Evolutionary conservation across 2,113 vertebrate species (phyloP), one percentile per base, ranked within the genome.

Genomic region (Salvelinus namaycush): DNA sequence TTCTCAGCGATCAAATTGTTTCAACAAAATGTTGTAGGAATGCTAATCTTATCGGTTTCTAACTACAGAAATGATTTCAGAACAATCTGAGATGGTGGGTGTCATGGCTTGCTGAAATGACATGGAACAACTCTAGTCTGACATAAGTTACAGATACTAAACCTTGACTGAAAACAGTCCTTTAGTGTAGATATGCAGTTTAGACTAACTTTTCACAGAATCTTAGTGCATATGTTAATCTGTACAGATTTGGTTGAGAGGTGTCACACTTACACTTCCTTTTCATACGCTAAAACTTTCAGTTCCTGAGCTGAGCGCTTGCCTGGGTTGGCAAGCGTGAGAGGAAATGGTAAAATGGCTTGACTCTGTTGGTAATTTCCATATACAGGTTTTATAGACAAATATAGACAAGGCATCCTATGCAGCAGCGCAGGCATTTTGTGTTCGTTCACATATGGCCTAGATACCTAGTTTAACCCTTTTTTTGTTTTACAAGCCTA

Each of bases 311-410:
- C 48, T 76, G 71, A 70, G 60, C 31, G 62, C 67, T 68, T 70
- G 64, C 62, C 62, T 12, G 72, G 11, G 66, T 75, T 73, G 73
- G 76, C 67, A 70, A 39, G 67, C 70, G 59, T 20, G 16, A 81
- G 62, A 81, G 83, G 86, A 85, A 87, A 85, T 54, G 62, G 66
- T 80, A 18, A 72, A 59, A 62, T 62, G 13, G 62, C 49, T 73
- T 22, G 65, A 57, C 76, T 68, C 31, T 75, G 68, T 79, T 54
- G 16, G 59, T 79, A 34, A 72, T 64, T 74, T 75, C 77, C 48
- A 62, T 70, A 34, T 65, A 62, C 26, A 65, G 18, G 34, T 68
- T 76, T 60, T 70, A 70, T 29, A 60, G 71, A 60, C 54, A n/a
- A 24, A 39, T 68, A 44, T 64, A 48, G 31, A 24, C 29, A 11